Conservation (phyloP, 92 coral and sea anemone genomes). For the Metridium senile region DNA sequence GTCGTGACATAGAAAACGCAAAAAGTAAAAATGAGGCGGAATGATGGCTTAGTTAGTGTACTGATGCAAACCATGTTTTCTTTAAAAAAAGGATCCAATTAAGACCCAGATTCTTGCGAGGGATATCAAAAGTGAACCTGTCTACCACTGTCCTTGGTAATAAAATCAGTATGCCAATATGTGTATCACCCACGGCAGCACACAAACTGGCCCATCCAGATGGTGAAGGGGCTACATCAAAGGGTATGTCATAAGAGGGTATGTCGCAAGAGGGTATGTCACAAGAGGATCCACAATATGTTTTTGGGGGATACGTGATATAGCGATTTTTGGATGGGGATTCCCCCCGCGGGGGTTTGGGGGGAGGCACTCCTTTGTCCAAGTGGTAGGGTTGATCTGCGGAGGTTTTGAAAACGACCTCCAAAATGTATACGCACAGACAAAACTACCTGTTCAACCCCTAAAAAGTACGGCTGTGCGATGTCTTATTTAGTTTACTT, state of each 20-base stretch:
- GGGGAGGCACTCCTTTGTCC: too few relatives aligned
- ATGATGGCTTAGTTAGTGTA: too few relatives aligned
- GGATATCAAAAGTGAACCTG: slow-evolving; percentile 57
- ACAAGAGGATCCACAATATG: not conserved
- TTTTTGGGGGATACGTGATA: not conserved
- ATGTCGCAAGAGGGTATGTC: not conserved
- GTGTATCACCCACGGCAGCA: slow-evolving; percentile 55
- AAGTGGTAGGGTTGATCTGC: too few relatives aligned
- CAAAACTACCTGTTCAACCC: not conserved
- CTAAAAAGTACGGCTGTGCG: too few relatives aligned
- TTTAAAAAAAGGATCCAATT: slow-evolving; percentile 7
- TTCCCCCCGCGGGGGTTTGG: too few relatives aligned
- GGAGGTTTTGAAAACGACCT: too few relatives aligned
- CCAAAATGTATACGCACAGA: too few relatives aligned
- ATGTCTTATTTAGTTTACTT: too few relatives aligned
- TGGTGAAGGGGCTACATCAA: slow-evolving; percentile 66
- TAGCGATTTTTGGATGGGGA: not conserved
- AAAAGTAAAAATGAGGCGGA: too few relatives aligned
- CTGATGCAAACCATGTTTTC: too few relatives aligned
- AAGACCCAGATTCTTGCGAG: slow-evolving; percentile 58
- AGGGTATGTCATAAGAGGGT: slow-evolving; percentile 24
- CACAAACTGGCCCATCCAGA: slow-evolving; percentile 66
- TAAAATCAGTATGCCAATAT: slow-evolving; percentile 64
- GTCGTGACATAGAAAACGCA: too few relatives aligned
- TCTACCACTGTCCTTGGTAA: slow-evolving; percentile 67